These are phyloP conservation scores for Harpagifer antarcticus DNA, from an alignment of 2,797 vertebrate species.

Conservation along the genomic window DNA sequence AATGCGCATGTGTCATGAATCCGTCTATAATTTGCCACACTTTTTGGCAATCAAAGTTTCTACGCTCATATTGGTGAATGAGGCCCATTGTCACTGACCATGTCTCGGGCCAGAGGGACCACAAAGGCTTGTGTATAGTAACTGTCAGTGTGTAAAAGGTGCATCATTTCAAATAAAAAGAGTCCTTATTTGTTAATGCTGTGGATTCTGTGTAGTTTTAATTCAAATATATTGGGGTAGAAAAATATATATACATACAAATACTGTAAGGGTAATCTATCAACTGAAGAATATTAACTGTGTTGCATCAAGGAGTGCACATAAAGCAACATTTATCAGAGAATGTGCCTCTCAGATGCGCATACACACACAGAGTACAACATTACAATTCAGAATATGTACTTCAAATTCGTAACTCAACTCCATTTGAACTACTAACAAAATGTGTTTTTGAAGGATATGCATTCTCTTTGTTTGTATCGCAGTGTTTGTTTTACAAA, in stretches of 20 bases:
- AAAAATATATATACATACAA: neutral
- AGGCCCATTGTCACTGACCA: conserved; percentile 67
- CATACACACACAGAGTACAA: neutral
- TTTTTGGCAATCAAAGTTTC: too few species aligned
- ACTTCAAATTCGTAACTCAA: neutral
- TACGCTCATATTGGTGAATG: too few species aligned
- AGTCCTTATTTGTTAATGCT: conserved; percentile 86
- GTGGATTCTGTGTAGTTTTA: conserved; percentile 10
- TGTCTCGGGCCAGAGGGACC: conserved; percentile 85
- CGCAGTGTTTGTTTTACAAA: neutral
- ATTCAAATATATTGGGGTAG: neutral
- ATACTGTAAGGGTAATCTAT: neutral
- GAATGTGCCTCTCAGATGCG: neutral
- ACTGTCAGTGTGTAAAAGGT: conserved; percentile 87
- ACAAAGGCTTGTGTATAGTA: conserved; percentile 90
- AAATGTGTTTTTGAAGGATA: neutral
- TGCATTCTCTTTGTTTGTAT: neutral
- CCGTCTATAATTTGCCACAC: too few species aligned
- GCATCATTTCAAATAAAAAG: conserved; percentile 88
- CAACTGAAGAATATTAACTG: neutral
- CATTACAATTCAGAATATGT: neutral
- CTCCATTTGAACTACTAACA: neutral
- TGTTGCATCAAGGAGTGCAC: neutral
- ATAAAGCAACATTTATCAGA: neutral
- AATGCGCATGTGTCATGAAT: too few species aligned